Evolutionary conservation across 2,888 invertebrate species (phyloP).

Genomic region (Synergus itoensis): DNA sequence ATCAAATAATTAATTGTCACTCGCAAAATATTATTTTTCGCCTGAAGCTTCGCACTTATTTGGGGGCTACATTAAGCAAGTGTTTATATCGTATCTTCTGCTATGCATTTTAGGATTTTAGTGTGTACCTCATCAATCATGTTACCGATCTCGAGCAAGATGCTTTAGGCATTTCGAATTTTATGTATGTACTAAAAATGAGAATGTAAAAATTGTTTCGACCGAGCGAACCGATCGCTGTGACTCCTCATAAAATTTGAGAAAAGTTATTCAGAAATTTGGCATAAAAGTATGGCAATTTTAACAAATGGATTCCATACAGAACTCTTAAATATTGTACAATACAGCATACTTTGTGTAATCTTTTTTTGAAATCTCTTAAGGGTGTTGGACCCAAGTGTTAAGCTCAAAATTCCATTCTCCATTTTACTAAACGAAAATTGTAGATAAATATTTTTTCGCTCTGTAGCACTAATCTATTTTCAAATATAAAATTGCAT

Average conservation of each 20-base stretch:
- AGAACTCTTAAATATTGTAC: not conserved
- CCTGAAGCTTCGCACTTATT: not conserved
- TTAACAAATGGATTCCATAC: not conserved
- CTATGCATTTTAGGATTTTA: conserved; percentile 4
- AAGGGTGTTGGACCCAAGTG: too few relatives aligned
- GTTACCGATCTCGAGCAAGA: conserved; percentile 2
- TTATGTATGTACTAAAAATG: not conserved
- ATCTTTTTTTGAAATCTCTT: too few relatives aligned
- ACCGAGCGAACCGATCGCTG: not conserved
- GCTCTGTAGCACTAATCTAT: too few relatives aligned
- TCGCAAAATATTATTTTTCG: not conserved
- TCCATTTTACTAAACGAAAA: too few relatives aligned
- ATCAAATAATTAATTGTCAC: not conserved
- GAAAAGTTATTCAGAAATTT: not conserved
- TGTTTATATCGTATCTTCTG: not conserved
- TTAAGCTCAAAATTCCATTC: too few relatives aligned
- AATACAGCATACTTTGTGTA: too few relatives aligned
- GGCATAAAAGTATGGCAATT: not conserved
- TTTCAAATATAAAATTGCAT: too few relatives aligned
- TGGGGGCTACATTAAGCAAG: not conserved
- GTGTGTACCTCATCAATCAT: conserved; percentile 4
- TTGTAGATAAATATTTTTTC: too few relatives aligned
- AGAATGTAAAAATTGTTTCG: not conserved
- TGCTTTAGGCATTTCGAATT: conserved; percentile 7
- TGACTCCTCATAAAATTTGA: not conserved